Evolutionary conservation across 2,797 vertebrate species (phyloP).

Genomic region (Cossypha polioptera): DNA sequence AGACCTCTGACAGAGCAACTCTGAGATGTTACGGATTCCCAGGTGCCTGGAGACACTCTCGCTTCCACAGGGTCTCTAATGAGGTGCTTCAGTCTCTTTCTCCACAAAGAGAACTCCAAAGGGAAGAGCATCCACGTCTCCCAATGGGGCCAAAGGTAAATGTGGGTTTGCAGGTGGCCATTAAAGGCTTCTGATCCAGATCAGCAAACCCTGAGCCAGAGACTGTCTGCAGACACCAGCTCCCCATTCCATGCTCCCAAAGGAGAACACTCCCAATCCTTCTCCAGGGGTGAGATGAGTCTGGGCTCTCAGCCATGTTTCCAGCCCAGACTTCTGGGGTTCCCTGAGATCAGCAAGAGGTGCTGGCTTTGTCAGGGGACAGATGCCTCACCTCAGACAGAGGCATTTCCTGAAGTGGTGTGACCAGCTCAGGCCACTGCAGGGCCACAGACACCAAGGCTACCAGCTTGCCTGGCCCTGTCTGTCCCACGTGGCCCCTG

Average conservation of each 20-base stretch:
- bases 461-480: not conserved
- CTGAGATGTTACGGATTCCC: rapidly evolving
- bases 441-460: rapidly evolving
- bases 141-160: not conserved
- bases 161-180: not conserved
- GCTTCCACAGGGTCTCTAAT: not conserved
- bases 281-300: not conserved
- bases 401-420: not conserved
- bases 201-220: not conserved
- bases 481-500: not conserved
- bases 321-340: not conserved
- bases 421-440: not conserved
- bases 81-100: not conserved
- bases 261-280: not conserved
- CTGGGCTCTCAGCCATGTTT: not conserved
- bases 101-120: not conserved
- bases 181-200: not conserved
- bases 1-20: not conserved
- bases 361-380: not conserved
- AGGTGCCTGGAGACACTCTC: not conserved
- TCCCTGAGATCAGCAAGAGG: not conserved
- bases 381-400: not conserved
- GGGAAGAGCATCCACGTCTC: not conserved
- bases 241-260: not conserved
- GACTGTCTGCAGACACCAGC: not conserved